These are phyloP conservation scores for Dolichopus griseipennis DNA, from an alignment of 2,888 invertebrate species.

Conservation along the genomic window DNA sequence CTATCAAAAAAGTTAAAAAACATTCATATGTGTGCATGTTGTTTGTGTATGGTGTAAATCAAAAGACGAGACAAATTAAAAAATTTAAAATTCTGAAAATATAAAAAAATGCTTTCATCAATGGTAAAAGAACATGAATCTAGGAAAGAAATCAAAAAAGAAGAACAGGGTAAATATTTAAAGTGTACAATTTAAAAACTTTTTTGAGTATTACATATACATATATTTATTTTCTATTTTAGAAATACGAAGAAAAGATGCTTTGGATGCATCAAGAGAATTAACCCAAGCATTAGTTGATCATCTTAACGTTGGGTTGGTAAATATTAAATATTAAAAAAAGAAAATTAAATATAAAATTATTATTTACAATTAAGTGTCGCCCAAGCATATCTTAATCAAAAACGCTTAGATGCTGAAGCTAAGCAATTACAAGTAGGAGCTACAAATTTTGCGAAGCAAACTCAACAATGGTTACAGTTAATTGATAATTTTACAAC, in stretches of 20 bases:
- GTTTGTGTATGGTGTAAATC: no score
- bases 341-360: background rate
- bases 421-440: constrained; percentile 91
- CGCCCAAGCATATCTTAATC: constrained; percentile 96
- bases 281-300: constrained; percentile 91
- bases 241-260: constrained; percentile 91
- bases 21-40: no score
- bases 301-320: constrained; percentile 93
- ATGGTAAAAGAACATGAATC: constrained; percentile 81
- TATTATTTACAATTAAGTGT: constrained; percentile 48
- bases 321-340: background rate
- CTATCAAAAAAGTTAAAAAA: no score
- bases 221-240: constrained; percentile 30
- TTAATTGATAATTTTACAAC: constrained; percentile 81
- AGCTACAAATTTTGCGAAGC: constrained; percentile 89
- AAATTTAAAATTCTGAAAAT: no score
- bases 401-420: constrained; percentile 94
- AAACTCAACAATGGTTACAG: constrained; percentile 94
- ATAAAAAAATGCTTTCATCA: constrained; percentile 65
- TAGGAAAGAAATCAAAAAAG: constrained; percentile 67
- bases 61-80: no score
- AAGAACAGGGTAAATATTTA: constrained; percentile 60
- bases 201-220: no score
- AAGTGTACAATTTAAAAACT: no score
- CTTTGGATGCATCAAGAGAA: constrained; percentile 83